These are phyloP conservation scores for Pheosia gnoma DNA, from an alignment of 2,888 invertebrate species.

Conservation along the genomic window DNA sequence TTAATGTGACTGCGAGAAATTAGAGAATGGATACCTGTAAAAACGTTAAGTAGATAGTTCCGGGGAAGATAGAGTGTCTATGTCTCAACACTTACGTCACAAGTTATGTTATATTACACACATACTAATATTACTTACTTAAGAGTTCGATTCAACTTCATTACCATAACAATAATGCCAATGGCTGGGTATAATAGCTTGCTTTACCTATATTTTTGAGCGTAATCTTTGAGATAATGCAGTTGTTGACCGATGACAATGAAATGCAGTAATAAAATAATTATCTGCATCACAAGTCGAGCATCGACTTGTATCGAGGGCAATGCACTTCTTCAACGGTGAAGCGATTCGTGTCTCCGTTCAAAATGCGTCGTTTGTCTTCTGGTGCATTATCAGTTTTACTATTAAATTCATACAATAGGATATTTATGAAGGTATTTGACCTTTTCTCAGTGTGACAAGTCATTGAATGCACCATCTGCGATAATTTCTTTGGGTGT, in stretches of 20 bases:
- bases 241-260: conserved; percentile 43
- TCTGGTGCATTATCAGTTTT: conserved; percentile 49
- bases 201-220: conserved; percentile 12
- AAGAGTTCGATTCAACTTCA: too few species aligned
- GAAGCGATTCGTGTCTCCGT: conserved; percentile 59
- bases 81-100: too few species aligned
- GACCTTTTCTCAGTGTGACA: conserved; percentile 34
- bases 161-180: neutral
- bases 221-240: conserved; percentile 34
- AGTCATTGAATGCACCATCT: conserved; percentile 28
- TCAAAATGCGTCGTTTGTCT: conserved; percentile 58
- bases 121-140: too few species aligned
- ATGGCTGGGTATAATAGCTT: neutral
- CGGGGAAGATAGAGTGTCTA: too few species aligned
- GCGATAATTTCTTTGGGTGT: conserved; percentile 21
- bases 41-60: too few species aligned
- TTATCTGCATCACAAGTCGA: conserved; percentile 48
- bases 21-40: too few species aligned
- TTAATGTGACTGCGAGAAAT: too few species aligned
- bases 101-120: neutral
- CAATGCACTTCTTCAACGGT: conserved; percentile 59
- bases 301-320: conserved; percentile 53
- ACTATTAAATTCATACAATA: conserved; percentile 50
- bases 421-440: conserved; percentile 48
- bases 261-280: conserved; percentile 53